Conservation (phyloP, 2,113 vertebrate genomes). For the Tachuris rubrigastra region DNA sequence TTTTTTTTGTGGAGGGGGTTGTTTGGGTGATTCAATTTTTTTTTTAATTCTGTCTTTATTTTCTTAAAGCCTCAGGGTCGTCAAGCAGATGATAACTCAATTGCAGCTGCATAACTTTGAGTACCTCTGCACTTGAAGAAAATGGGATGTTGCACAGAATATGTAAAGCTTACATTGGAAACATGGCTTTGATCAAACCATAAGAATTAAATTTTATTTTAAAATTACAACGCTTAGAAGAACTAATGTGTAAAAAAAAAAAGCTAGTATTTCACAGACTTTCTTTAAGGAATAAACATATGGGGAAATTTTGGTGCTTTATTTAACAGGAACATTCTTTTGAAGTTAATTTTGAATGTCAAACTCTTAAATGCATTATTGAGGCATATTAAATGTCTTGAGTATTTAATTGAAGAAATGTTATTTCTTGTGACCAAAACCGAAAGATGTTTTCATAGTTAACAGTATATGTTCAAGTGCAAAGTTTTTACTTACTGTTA, state of each 20-base stretch:
- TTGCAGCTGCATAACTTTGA: constrained; percentile 83
- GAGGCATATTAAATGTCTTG: background rate
- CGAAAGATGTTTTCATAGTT: background rate
- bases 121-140: background rate
- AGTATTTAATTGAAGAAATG: background rate
- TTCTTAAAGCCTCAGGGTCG: constrained; percentile 89
- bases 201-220: constrained; percentile 50
- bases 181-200: constrained; percentile 34
- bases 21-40: background rate
- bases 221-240: background rate
- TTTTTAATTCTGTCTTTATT: background rate
- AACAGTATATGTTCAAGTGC: background rate
- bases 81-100: constrained; percentile 82
- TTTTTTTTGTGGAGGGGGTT: background rate
- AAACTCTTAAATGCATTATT: background rate
- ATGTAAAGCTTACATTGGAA: background rate
- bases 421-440: background rate
- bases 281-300: constrained; percentile 44
- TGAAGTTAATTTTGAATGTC: constrained; percentile 18
- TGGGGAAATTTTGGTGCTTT: constrained; percentile 28
- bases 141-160: background rate
- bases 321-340: background rate
- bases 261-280: constrained; percentile 4
- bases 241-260: constrained; percentile 28
- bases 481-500: background rate